Conservation (phyloP, 2,113 vertebrate species). For the Gorsachius goisagi region DNA sequence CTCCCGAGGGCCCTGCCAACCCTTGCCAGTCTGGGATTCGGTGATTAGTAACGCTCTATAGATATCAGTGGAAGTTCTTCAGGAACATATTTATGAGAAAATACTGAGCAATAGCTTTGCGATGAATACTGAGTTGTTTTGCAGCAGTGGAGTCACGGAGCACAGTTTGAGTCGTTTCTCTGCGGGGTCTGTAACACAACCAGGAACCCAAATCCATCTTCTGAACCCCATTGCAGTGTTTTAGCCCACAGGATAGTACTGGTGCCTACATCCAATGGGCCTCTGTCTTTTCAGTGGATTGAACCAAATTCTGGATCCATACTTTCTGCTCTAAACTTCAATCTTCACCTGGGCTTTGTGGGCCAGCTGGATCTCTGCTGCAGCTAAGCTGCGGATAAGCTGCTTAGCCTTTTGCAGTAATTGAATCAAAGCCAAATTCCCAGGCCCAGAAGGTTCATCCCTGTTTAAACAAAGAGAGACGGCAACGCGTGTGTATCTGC, state of each 20-base stretch:
- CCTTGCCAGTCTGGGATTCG: no score
- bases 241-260: background rate
- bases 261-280: accelerated
- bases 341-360: background rate
- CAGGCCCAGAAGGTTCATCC: conserved; percentile 22
- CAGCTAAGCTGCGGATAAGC: background rate
- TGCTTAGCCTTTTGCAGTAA: conserved; percentile 12
- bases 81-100: background rate
- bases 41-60: no score
- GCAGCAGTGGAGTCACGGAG: background rate
- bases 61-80: background rate
- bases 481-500: background rate
- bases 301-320: background rate
- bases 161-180: background rate
- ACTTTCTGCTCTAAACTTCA: background rate
- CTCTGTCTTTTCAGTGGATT: background rate
- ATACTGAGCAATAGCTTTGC: background rate
- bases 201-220: background rate
- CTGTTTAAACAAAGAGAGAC: background rate
- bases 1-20: no score
- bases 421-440: conserved; percentile 51
- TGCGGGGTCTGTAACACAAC: background rate
- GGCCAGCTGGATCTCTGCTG: background rate
- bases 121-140: background rate
- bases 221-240: background rate